Conservation (phyloP, 2,113 vertebrate species). For the Condylura cristata region DNA sequence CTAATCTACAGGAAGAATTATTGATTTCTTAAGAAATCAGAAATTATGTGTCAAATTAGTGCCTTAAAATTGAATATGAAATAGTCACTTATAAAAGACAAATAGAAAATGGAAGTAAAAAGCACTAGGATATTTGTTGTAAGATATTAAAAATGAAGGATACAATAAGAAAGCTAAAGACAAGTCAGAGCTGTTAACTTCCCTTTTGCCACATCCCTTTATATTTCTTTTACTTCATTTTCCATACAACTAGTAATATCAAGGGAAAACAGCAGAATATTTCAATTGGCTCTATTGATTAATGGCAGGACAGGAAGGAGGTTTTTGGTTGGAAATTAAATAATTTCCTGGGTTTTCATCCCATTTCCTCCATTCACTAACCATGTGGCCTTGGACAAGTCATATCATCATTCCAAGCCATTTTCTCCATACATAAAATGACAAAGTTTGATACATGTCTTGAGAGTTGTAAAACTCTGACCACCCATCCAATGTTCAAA, state of each 20-base stretch:
- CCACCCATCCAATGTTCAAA: neutral
- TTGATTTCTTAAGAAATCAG: neutral
- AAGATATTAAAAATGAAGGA: conserved; percentile 24
- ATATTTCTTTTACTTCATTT: neutral
- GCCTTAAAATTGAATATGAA: neutral
- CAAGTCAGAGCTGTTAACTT: neutral
- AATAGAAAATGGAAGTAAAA: conserved; percentile 13
- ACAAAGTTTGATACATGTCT: neutral
- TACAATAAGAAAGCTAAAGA: neutral
- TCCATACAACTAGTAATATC: neutral
- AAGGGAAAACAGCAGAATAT: neutral
- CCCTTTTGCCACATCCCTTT: neutral
- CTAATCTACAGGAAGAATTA: neutral
- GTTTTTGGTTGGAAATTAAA: neutral
- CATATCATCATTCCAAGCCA: neutral
- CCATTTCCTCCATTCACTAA: neutral
- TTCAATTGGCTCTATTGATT: neutral
- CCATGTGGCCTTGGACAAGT: neutral
- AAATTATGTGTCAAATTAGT: neutral
- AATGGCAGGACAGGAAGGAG: neutral
- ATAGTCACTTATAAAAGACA: neutral
- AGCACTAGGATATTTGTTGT: neutral
- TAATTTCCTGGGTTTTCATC: neutral
- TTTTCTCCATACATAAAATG: neutral
- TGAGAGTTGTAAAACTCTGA: neutral